A percentile compares a stretch with the other conserved stretches of the same genome.
Conservation (phyloP, 2,888 invertebrate species). For the Cryptocephalus moraei region DNA sequence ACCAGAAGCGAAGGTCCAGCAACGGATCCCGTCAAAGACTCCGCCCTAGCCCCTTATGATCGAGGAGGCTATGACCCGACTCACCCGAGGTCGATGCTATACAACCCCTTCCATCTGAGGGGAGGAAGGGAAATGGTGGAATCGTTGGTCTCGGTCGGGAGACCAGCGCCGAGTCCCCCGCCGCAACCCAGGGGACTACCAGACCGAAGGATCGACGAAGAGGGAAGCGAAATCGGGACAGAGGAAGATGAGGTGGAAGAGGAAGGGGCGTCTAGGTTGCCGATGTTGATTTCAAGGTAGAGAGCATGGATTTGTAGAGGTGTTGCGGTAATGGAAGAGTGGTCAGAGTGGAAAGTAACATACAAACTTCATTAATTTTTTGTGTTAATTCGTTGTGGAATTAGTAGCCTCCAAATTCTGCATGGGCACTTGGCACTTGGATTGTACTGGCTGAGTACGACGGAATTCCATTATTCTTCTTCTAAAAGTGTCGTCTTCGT, state of each 20-base stretch:
- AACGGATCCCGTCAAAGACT: no score
- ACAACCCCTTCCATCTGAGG: conserved; percentile 27
- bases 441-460: no score
- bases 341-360: no score
- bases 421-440: no score
- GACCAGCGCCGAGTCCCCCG: conserved; percentile 18
- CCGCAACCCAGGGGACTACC: conserved; percentile 13
- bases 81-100: conserved; percentile 22
- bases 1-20: no score
- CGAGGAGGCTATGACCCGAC: not conserved
- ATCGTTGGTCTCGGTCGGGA: conserved; percentile 24
- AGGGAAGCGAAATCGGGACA: conserved; percentile 1
- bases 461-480: no score
- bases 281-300: conserved; percentile 31
- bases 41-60: no score
- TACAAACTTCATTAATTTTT: not conserved
- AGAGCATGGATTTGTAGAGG: not conserved
- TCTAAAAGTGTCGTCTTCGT: no score
- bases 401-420: not conserved
- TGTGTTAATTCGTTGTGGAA: not conserved
- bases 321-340: no score
- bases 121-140: conserved; percentile 21
- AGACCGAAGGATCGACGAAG: conserved; percentile 8
- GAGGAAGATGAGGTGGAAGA: conserved; percentile 3
- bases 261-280: conserved; percentile 20